A percentile compares a stretch with the other conserved stretches of the same genome.
Evolutionary conservation across 2,113 vertebrate genomes (phyloP).

Genomic region (Paratilapia polleni): DNA sequence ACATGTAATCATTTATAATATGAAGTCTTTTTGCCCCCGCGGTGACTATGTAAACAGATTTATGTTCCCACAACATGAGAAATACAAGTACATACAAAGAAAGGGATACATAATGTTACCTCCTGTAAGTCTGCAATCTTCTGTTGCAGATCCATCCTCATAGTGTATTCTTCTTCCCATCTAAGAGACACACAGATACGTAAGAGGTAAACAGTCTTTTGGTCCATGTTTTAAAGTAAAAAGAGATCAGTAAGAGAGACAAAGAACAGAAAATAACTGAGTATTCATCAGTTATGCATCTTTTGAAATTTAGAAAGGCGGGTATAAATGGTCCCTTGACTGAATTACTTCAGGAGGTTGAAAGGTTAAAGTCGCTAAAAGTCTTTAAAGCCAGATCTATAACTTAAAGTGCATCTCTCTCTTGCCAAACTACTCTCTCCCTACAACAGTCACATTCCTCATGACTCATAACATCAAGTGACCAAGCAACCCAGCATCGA

Average conservation of each 20-base stretch:
- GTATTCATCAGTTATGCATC: not conserved
- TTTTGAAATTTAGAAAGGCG: not conserved
- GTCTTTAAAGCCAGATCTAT: not conserved
- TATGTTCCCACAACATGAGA: not conserved
- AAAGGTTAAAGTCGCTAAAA: not conserved
- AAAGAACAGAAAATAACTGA: not conserved
- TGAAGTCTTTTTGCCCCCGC: not conserved
- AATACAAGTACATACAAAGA: not conserved
- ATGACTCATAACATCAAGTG: not conserved
- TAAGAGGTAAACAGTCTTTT: not conserved
- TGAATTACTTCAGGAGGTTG: not conserved
- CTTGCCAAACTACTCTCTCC: no score
- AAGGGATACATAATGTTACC: slow-evolving; percentile 72
- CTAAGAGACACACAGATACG: slow-evolving; percentile 68
- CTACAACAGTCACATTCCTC: not conserved
- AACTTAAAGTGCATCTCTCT: not conserved
- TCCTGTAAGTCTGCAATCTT: slow-evolving; percentile 90
- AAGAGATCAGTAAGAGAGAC: not conserved
- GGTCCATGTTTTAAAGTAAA: not conserved
- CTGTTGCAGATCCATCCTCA: slow-evolving; percentile 91
- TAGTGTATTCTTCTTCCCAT: slow-evolving; percentile 95
- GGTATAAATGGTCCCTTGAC: not conserved
- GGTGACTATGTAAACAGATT: not conserved
- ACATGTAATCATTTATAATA: not conserved
- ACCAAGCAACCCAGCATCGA: not conserved